phyloP scores from a whole-genome alignment of 2,888 invertebrate genomes.

The Drosophila affinis region DNA sequence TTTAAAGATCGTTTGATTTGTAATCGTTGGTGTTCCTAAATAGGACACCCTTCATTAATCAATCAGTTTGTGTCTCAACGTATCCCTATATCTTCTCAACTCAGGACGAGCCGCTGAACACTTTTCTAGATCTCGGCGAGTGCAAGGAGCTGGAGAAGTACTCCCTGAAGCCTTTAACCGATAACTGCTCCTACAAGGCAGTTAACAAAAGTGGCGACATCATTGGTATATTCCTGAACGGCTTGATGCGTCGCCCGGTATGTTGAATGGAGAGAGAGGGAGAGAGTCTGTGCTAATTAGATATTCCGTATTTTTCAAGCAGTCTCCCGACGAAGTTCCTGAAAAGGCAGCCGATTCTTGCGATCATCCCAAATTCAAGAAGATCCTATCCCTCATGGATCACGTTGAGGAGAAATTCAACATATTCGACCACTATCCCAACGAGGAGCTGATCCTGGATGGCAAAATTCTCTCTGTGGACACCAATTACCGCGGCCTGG shows the following conservation, averaged over 20 bases:
- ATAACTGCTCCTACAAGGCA: constrained; percentile 86
- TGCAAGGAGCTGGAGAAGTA: constrained; percentile 85
- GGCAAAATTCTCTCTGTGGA: constrained; percentile 83
- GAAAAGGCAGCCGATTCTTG: constrained; percentile 79
- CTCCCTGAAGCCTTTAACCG: constrained; percentile 84
- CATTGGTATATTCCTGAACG: constrained; percentile 85
- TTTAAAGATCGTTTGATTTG: constrained; percentile 21
- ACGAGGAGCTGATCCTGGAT: constrained; percentile 81
- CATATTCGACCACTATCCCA: constrained; percentile 84
- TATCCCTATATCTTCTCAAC: not conserved
- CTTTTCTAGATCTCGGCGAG: constrained; percentile 82
- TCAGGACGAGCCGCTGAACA: constrained; percentile 84
- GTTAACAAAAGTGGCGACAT: constrained; percentile 85
- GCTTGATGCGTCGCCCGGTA: constrained; percentile 82
- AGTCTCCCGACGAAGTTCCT: constrained; percentile 50
- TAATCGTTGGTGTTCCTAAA: not conserved
- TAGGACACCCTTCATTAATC: no score
- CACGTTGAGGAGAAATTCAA: constrained; percentile 84
- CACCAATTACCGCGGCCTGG: constrained; percentile 82
- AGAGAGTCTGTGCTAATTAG: not conserved
- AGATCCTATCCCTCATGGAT: constrained; percentile 85
- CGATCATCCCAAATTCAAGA: constrained; percentile 85
- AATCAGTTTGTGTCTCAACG: no score
- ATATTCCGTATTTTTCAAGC: not conserved
- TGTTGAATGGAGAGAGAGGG: constrained; percentile 32